These are phyloP conservation scores for Oostethus manadensis DNA, from an alignment of 2,113 vertebrate species.

Conservation along the genomic window DNA sequence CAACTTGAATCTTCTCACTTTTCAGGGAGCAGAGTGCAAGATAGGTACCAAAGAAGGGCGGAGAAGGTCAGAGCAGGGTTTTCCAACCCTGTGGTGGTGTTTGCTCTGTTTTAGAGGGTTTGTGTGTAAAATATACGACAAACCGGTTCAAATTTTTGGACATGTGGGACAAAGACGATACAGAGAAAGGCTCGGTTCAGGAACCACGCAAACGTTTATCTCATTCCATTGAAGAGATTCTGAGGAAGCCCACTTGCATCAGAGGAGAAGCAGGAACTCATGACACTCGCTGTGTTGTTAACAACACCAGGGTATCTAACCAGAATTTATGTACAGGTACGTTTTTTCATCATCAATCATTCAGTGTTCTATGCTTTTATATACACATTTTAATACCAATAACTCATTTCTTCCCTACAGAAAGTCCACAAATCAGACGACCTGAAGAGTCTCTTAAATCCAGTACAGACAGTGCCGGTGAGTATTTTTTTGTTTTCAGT, in stretches of 20 bases:
- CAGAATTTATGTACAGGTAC: slow-evolving; percentile 35
- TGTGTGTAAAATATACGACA: background rate
- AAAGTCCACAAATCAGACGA: slow-evolving; percentile 14
- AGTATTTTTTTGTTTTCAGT: background rate
- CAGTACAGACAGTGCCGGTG: slow-evolving; percentile 17
- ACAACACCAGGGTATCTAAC: slow-evolving; percentile 25
- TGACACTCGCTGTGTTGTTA: slow-evolving; percentile 43
- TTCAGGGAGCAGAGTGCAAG: slow-evolving; percentile 1
- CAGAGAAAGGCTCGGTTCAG: slow-evolving; percentile 13
- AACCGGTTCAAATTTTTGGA: slow-evolving; percentile 12
- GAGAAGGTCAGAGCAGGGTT: slow-evolving; percentile 6
- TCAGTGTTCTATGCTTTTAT: background rate
- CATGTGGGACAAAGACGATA: slow-evolving; percentile 28
- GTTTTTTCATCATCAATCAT: background rate
- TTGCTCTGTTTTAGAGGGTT: background rate
- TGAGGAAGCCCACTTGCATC: slow-evolving; percentile 40
- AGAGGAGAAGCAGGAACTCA: slow-evolving; percentile 13
- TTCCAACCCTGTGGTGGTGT: background rate
- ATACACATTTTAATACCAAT: background rate
- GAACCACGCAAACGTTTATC: slow-evolving; percentile 30
- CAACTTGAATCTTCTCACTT: slow-evolving; percentile 10
- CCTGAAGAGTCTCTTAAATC: slow-evolving; percentile 16
- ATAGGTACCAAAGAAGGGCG: slow-evolving; percentile 3
- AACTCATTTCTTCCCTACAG: slow-evolving; percentile 11
- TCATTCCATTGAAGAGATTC: slow-evolving; percentile 64